phyloP scores from a whole-genome alignment of 2,113 vertebrate species.

The Dissostichus mawsoni region DNA sequence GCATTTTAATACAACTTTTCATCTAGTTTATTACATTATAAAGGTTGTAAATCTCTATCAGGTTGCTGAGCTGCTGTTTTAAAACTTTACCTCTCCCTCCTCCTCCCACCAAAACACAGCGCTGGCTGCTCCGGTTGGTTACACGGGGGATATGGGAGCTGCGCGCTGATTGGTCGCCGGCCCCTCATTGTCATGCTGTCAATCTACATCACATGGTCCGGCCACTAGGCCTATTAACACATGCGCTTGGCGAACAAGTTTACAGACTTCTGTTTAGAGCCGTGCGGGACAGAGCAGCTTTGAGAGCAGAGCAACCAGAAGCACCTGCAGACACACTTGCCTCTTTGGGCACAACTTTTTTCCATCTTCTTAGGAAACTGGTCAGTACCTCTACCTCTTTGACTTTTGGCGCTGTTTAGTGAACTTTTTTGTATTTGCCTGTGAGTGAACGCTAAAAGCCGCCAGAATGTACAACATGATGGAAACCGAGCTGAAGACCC shows the following conservation, averaged over 20 bases:
- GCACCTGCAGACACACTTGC: constrained; percentile 62
- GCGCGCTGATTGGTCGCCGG: constrained; percentile 89
- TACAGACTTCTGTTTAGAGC: constrained; percentile 82
- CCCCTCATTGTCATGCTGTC: constrained; percentile 89
- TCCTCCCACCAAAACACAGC: constrained; percentile 61
- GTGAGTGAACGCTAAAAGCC: constrained; percentile 66
- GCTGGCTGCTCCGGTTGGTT: constrained; percentile 61
- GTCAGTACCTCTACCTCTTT: constrained; percentile 72
- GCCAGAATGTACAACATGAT: constrained; percentile 94
- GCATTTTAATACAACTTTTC: background rate
- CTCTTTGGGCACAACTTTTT: constrained; percentile 61
- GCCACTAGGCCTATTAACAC: constrained; percentile 83
- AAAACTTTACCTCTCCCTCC: constrained; percentile 64
- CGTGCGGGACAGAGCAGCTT: constrained; percentile 60
- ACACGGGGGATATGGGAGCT: constrained; percentile 57
- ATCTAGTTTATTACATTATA: background rate
- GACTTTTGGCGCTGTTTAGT: constrained; percentile 51
- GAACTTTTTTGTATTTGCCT: constrained; percentile 59
- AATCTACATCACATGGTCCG: constrained; percentile 86
- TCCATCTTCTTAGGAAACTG: constrained; percentile 49
- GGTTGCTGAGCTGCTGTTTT: constrained; percentile 45
- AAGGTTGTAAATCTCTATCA: background rate
- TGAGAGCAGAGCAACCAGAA: constrained; percentile 53
- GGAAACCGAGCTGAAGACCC: constrained; percentile 94
- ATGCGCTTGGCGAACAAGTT: constrained; percentile 83